Evolutionary conservation across 2,888 invertebrate genomes (phyloP).

Genomic region (Furcula furcula): DNA sequence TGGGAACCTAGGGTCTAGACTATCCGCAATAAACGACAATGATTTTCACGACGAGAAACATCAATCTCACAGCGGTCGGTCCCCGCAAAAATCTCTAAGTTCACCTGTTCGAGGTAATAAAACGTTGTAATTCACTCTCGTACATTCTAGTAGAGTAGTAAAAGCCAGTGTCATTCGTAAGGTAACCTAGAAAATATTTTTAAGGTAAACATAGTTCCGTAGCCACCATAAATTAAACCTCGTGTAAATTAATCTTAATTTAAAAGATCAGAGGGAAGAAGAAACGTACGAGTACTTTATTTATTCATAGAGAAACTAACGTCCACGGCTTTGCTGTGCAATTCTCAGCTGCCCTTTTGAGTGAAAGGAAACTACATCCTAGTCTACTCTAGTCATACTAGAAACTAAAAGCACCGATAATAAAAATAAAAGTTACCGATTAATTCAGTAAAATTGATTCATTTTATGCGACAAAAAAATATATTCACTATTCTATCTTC

Average conservation of each 20-base stretch:
- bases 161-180: background rate
- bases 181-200: background rate
- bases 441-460: too few species aligned
- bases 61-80: too few species aligned
- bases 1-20: too few species aligned
- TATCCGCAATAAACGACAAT: too few species aligned
- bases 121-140: background rate
- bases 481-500: too few species aligned
- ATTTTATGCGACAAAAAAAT: too few species aligned
- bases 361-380: background rate
- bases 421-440: too few species aligned
- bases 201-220: too few species aligned
- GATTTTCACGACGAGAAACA: too few species aligned
- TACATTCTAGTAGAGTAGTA: background rate
- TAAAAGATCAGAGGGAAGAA: background rate
- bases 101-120: too few species aligned
- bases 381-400: background rate
- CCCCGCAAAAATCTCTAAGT: too few species aligned
- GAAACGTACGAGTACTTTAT: background rate
- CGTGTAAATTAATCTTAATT: background rate
- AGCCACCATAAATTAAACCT: too few species aligned
- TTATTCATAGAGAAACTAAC: conserved; percentile 1
- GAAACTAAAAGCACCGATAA: background rate
- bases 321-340: background rate
- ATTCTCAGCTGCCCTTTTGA: background rate